Evolutionary conservation across 2,888 invertebrate genomes (phyloP).

Genomic region (Drepanosiphum platanoidis): DNA sequence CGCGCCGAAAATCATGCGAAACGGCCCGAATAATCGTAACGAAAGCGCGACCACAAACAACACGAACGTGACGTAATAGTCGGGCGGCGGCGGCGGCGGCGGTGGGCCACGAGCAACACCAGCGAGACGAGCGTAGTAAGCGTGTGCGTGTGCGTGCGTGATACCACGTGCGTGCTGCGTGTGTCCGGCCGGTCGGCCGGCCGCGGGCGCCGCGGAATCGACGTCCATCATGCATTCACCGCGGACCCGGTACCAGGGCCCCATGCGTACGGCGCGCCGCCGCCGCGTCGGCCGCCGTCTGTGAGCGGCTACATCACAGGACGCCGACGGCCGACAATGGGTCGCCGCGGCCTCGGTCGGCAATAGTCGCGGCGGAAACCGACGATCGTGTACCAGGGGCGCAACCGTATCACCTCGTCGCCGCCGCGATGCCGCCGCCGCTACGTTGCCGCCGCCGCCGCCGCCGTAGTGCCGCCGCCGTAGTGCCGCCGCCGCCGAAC

Average conservation of each 20-base stretch:
- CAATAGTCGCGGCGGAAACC: conserved; percentile 26
- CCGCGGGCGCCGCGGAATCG: conserved; percentile 58
- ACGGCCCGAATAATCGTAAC: background rate
- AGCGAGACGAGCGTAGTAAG: too few species aligned
- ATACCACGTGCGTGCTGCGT: background rate
- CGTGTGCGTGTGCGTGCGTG: too few species aligned
- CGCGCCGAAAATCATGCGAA: background rate
- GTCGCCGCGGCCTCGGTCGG: background rate
- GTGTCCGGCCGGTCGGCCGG: background rate
- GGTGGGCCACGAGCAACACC: too few species aligned
- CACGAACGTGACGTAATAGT: background rate
- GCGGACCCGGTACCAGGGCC: conserved; percentile 59
- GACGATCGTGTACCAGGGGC: conserved; percentile 52
- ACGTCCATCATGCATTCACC: conserved; percentile 60
- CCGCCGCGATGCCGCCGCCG: background rate
- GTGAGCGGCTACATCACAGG: background rate
- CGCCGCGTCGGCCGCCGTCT: background rate
- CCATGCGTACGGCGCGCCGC: background rate
- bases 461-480: background rate
- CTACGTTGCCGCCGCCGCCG: background rate
- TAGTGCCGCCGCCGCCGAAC: background rate
- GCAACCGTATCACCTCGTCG: background rate
- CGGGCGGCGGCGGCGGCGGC: too few species aligned
- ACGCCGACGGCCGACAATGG: background rate
- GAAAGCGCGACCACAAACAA: background rate